phyloP scores from a whole-genome alignment of 2,797 vertebrate species.

The Rhyacichthys aspro region DNA sequence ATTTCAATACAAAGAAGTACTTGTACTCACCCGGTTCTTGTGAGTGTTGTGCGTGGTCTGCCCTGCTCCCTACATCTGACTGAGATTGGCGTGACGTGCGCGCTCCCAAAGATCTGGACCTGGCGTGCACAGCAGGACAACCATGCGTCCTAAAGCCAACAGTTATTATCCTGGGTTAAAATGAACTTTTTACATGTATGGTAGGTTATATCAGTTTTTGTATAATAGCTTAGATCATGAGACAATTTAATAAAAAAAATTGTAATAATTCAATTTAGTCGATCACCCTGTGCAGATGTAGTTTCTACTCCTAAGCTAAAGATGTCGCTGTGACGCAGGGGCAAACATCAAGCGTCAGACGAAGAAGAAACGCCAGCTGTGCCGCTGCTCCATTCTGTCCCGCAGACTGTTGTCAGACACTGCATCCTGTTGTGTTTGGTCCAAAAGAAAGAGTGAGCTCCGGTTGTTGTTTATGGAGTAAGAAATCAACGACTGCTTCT shows the following conservation, averaged over 20 bases:
- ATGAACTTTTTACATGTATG: background rate
- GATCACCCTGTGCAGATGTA: no score
- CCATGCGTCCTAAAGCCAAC: conserved; percentile 60
- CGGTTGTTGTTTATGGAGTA: background rate
- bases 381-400: background rate
- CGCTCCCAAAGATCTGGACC: conserved; percentile 10
- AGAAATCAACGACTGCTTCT: conserved; percentile 16
- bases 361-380: conserved; percentile 31
- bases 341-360: background rate
- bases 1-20: background rate
- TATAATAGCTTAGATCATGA: background rate
- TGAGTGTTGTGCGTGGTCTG: conserved; percentile 18
- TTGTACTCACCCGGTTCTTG: conserved; percentile 68
- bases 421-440: background rate
- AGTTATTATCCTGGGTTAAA: background rate
- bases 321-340: conserved; percentile 13
- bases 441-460: fast-evolving
- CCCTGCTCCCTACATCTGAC: conserved; percentile 58
- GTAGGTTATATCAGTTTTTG: background rate
- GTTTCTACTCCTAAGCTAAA: background rate
- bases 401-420: background rate
- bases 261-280: no score
- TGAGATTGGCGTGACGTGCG: conserved; percentile 65
- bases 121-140: conserved; percentile 18
- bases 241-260: background rate